Percentiles rank a stretch among this genome's conserved stretches.
Conservation (phyloP, 2,113 vertebrate species). For the Proterorhinus semilunaris region DNA sequence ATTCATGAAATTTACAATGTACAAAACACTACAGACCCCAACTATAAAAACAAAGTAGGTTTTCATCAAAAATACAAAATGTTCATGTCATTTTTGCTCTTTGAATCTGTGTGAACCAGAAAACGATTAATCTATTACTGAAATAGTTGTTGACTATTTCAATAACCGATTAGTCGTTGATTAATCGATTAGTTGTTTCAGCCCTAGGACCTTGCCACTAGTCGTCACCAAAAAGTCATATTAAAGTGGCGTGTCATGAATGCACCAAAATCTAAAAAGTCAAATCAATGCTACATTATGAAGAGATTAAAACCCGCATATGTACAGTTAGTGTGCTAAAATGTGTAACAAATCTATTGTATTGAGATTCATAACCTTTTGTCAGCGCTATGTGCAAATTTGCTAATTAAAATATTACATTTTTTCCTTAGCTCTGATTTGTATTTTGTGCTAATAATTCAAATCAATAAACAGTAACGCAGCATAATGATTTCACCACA, state of each 20-base stretch:
- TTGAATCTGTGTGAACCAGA: too few relatives aligned
- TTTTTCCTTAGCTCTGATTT: neutral
- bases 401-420: conserved; percentile 35
- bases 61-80: too few relatives aligned
- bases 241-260: conserved; percentile 27
- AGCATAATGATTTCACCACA: conserved; percentile 10
- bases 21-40: too few relatives aligned
- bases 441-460: neutral
- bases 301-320: neutral
- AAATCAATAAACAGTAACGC: conserved; percentile 5
- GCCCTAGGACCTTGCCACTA: neutral
- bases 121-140: too few relatives aligned
- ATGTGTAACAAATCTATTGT: neutral
- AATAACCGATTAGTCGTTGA: too few relatives aligned
- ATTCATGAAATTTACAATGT: too few relatives aligned
- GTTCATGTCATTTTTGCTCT: too few relatives aligned
- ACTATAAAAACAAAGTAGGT: too few relatives aligned
- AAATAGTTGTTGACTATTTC: too few relatives aligned
- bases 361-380: conserved; percentile 28
- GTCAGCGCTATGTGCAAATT: conserved; percentile 57
- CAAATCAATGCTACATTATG: neutral
- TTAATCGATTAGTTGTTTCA: too few relatives aligned
- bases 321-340: neutral
- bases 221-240: neutral
- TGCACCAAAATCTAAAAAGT: neutral